Conservation (phyloP, 2,797 vertebrate genomes). For the Apodemus agrarius region DNA sequence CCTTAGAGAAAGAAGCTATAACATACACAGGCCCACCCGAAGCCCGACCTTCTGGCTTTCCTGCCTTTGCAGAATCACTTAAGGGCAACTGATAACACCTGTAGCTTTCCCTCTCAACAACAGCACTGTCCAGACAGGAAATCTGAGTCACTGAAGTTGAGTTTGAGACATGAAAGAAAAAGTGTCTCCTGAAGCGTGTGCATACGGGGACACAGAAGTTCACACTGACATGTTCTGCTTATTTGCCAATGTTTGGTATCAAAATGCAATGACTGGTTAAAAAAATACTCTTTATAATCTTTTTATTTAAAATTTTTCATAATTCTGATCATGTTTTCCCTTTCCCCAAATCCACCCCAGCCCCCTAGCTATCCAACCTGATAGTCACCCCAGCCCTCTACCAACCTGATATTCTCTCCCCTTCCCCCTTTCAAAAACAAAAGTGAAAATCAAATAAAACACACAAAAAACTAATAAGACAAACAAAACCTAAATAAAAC, state of each 20-base stretch:
- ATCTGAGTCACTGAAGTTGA: constrained; percentile 50
- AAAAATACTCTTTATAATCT: constrained; percentile 47
- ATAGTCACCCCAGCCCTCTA: too few relatives aligned
- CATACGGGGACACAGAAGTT: neutral
- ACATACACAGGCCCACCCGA: constrained; percentile 56
- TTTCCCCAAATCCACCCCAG: neutral
- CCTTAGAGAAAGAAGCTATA: constrained; percentile 70
- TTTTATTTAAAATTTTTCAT: neutral
- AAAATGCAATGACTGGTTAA: constrained; percentile 22
- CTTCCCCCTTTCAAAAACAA: neutral
- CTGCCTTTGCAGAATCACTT: constrained; percentile 51
- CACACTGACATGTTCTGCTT: constrained; percentile 12
- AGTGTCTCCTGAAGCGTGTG: constrained; percentile 48
- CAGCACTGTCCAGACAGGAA: constrained; percentile 4
- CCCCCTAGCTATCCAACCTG: neutral
- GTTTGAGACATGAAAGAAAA: constrained; percentile 52
- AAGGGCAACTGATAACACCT: constrained; percentile 32
- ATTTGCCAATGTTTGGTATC: constrained; percentile 1
- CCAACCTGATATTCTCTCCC: neutral
- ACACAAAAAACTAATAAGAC: neutral
- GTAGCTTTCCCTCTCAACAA: constrained; percentile 61
- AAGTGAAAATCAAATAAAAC: neutral
- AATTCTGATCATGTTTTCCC: neutral
- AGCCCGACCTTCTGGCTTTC: constrained; percentile 66
- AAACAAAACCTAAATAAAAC: neutral